A percentile compares a stretch with the other conserved stretches of the same genome.
Conservation (phyloP, 2,113 vertebrate species). For the Neodontobutis hainanensis region DNA sequence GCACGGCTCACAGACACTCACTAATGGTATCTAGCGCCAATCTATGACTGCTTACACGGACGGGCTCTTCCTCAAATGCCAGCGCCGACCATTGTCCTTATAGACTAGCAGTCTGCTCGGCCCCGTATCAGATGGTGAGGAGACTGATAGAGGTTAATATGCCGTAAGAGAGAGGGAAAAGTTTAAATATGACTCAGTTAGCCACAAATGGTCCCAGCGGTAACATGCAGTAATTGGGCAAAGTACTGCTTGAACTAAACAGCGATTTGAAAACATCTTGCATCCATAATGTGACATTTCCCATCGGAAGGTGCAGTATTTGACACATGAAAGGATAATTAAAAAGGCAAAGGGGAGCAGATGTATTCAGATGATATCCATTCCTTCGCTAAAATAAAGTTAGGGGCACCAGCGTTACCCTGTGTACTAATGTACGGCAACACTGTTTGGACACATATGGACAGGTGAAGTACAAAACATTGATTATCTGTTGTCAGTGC, state of each 20-base stretch:
- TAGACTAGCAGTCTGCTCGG: constrained; percentile 67
- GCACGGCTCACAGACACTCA: constrained; percentile 63
- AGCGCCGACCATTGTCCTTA: constrained; percentile 61
- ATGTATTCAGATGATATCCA: not conserved
- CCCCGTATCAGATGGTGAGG: constrained; percentile 67
- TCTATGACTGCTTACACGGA: constrained; percentile 76
- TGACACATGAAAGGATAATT: constrained; percentile 1
- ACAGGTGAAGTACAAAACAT: not conserved
- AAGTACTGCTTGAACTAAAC: constrained; percentile 11
- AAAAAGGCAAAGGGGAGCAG: not conserved
- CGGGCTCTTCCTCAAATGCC: constrained; percentile 76
- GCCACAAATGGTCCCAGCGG: constrained; percentile 35
- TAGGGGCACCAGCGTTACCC: not conserved
- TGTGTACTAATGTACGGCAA: not conserved
- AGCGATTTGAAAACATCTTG: constrained; percentile 15
- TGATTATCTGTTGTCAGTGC: not conserved
- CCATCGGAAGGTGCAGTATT: not conserved
- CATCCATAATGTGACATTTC: constrained; percentile 7
- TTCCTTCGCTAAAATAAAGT: not conserved
- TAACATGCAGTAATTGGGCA: constrained; percentile 10
- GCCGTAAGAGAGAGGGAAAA: constrained; percentile 40
- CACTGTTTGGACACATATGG: not conserved
- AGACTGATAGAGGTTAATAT: constrained; percentile 72
- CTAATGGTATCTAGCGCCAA: constrained; percentile 76
- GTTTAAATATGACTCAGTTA: constrained; percentile 44